phyloP scores from a whole-genome alignment of 2,797 vertebrate genomes.

The Dendrocincla tyrannina region DNA sequence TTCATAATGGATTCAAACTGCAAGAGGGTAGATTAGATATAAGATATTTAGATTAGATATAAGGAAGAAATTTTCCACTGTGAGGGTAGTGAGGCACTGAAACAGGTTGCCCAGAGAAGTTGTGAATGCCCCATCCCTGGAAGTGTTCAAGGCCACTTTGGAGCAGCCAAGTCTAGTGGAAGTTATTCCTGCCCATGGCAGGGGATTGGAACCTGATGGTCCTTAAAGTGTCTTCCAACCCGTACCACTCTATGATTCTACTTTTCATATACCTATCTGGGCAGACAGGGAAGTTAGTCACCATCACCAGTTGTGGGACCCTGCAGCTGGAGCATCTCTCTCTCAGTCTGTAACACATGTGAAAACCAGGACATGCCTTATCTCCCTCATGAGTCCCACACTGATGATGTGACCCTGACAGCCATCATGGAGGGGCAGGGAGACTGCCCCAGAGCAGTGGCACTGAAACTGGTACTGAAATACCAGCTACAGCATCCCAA shows the following conservation, averaged over 20 bases:
- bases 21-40: not conserved
- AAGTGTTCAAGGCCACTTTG: not conserved
- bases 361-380: not conserved
- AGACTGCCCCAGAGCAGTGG: not conserved
- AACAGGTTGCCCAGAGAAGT: not conserved
- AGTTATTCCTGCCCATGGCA: not conserved
- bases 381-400: not conserved
- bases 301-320: not conserved
- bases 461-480: not conserved
- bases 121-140: not conserved
- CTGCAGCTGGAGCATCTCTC: not conserved
- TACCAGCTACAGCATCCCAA: not conserved
- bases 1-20: not conserved
- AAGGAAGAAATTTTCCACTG: not conserved
- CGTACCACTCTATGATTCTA: not conserved
- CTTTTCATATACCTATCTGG: not conserved
- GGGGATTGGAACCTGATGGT: not conserved
- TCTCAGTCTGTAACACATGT: not conserved
- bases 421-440: too few species aligned
- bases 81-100: not conserved
- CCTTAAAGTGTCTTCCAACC: not conserved
- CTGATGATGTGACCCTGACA: fast-evolving
- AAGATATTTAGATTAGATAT: not conserved
- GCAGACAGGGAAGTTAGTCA: not conserved
- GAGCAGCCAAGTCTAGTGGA: not conserved